Evolutionary conservation across 2,888 invertebrate genomes (phyloP).

Genomic region (Tryphoninae sp.): DNA sequence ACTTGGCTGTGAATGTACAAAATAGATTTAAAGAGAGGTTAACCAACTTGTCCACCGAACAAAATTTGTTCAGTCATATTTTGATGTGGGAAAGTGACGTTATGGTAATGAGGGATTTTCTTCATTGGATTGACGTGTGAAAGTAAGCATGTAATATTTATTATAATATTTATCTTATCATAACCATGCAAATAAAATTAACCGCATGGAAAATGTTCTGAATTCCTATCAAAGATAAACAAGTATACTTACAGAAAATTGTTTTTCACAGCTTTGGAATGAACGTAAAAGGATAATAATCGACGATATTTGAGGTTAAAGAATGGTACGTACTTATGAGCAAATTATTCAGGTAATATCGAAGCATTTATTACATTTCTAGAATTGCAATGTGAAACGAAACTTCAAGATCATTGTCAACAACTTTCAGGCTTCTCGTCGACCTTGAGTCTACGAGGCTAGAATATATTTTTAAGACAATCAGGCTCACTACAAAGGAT

Average conservation of each 20-base stretch:
- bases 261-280: constrained; percentile 27
- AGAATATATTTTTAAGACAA: neutral
- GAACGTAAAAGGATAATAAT: neutral
- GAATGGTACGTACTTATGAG: constrained; percentile 1
- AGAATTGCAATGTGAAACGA: neutral
- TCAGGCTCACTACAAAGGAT: neutral
- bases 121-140: neutral
- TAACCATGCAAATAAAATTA: neutral
- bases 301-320: neutral
- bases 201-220: neutral
- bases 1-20: constrained; percentile 9
- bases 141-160: neutral
- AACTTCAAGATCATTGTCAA: neutral
- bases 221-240: neutral
- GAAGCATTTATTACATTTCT: neutral
- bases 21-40: neutral
- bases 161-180: neutral
- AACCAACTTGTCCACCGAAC: neutral
- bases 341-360: constrained; percentile 1
- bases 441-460: neutral
- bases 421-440: constrained; percentile 2
- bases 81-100: neutral
- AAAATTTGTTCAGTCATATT: neutral
- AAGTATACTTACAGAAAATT: constrained; percentile 4
- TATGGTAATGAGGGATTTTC: neutral